Conservation (phyloP, 2,113 vertebrate species). For the Neotoma lepida region DNA sequence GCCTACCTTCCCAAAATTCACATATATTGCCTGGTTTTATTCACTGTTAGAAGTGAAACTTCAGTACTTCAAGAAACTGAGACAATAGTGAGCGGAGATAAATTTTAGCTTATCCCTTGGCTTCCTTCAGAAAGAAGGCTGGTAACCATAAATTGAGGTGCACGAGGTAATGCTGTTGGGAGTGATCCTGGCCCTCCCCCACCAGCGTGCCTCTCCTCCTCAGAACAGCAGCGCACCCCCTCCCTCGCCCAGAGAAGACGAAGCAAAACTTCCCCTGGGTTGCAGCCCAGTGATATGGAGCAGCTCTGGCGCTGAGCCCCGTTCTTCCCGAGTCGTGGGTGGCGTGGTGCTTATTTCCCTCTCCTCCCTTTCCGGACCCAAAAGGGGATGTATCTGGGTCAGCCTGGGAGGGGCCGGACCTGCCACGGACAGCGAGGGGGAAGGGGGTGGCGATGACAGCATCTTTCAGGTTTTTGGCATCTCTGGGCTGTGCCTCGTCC, state of each 20-base stretch:
- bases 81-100: background rate
- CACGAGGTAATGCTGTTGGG: background rate
- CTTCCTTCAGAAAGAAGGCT: background rate
- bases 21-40: background rate
- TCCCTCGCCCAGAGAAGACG: background rate
- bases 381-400: slow-evolving; percentile 82
- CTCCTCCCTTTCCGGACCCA: slow-evolving; percentile 82
- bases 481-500: slow-evolving; percentile 51
- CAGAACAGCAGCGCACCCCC: background rate
- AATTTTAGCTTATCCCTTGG: background rate
- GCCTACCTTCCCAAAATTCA: slow-evolving; percentile 1
- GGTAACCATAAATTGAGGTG: background rate
- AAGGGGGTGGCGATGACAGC: slow-evolving; percentile 77
- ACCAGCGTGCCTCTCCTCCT: background rate
- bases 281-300: slow-evolving; percentile 76
- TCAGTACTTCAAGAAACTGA: background rate
- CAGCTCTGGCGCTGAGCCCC: slow-evolving; percentile 75
- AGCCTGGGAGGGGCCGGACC: slow-evolving; percentile 78
- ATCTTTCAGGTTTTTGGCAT: slow-evolving; percentile 81
- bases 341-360: slow-evolving; percentile 78
- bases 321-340: slow-evolving; percentile 83
- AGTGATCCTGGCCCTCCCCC: background rate
- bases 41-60: background rate
- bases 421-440: slow-evolving; percentile 67
- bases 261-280: slow-evolving; percentile 78